These are phyloP conservation scores for Morone saxatilis DNA, from an alignment of 2,113 vertebrate genomes.

Conservation along the genomic window DNA sequence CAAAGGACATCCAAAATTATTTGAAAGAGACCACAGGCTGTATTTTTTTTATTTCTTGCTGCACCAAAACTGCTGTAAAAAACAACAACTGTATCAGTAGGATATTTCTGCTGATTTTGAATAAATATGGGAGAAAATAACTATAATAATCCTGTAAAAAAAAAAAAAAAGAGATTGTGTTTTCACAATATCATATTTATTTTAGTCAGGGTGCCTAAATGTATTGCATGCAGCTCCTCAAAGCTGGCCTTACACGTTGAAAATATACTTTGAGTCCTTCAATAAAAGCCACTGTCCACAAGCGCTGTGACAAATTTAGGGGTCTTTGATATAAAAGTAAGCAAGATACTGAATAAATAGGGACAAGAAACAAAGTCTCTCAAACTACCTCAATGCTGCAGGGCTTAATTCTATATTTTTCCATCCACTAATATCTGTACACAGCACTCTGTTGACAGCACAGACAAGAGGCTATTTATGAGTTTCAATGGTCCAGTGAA, in stretches of 20 bases:
- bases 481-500: conserved; percentile 26
- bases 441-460: conserved; percentile 20
- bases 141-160: no score
- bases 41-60: no score
- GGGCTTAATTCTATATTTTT: background rate
- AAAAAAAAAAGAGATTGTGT: no score
- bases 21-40: no score
- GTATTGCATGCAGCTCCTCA: background rate
- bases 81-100: no score
- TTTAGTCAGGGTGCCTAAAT: background rate
- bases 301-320: no score
- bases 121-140: no score
- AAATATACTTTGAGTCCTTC: background rate
- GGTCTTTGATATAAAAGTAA: background rate
- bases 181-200: no score
- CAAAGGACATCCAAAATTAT: background rate
- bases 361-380: background rate
- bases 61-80: no score
- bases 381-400: background rate
- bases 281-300: no score
- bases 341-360: background rate
- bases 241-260: background rate
- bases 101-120: no score
- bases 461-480: conserved; percentile 38
- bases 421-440: background rate